These are phyloP conservation scores for Cantharis rustica DNA, from an alignment of 2,888 invertebrate species.

Conservation along the genomic window DNA sequence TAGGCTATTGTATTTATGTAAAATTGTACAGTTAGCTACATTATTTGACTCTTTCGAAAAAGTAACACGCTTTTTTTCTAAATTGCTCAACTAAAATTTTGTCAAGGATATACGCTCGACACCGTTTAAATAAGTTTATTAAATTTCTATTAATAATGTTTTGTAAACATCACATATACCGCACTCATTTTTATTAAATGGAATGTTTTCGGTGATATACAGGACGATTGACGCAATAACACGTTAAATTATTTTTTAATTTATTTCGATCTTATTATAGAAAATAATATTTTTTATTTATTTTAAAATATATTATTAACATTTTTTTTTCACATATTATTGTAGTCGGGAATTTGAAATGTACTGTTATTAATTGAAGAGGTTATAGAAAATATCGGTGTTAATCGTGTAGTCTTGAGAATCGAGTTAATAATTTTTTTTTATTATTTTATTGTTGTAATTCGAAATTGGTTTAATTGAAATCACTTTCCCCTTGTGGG, in stretches of 20 bases:
- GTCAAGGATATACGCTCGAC: not conserved
- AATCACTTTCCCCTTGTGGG: not conserved
- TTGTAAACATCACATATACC: not conserved
- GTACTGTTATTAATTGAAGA: not conserved
- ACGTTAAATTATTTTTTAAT: too few species aligned
- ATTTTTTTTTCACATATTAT: not conserved
- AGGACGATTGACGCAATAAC: not conserved
- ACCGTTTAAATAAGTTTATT: not conserved
- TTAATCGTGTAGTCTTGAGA: not conserved
- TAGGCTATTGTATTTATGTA: not conserved
- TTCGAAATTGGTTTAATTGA: not conserved
- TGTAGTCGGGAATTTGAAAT: not conserved
- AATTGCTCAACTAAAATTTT: slow-evolving; percentile 2
- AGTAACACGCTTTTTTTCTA: not conserved
- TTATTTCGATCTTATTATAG: too few species aligned
- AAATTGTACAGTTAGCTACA: not conserved
- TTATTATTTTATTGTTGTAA: not conserved
- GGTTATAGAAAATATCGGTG: not conserved
- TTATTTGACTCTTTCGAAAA: not conserved
- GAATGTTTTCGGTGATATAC: not conserved
- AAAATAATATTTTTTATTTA: too few species aligned
- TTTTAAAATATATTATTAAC: not conserved
- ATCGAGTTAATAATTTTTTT: not conserved
- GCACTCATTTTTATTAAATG: not conserved
- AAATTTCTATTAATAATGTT: not conserved